These are phyloP conservation scores for Drosophila ambigua DNA, from an alignment of 1,140 invertebrate genomes.

Conservation along the genomic window DNA sequence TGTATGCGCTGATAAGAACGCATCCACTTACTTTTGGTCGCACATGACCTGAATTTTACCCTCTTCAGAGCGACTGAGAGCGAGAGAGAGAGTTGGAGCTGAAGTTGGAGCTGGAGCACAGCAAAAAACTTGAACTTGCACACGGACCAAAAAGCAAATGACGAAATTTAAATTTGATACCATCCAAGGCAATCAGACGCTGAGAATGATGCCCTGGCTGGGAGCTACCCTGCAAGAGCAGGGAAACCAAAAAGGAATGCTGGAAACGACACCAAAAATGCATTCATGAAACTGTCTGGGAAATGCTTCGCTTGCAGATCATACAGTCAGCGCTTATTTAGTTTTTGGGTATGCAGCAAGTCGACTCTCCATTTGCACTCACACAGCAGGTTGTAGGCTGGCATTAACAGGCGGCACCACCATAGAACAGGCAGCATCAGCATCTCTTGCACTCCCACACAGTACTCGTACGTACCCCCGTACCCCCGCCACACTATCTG, in stretches of 20 bases:
- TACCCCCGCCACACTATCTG: slow-evolving; percentile 26
- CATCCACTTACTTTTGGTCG: slow-evolving; percentile 81
- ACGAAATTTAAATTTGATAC: slow-evolving; percentile 80
- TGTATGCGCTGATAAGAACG: slow-evolving; percentile 81
- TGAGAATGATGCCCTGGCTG: slow-evolving; percentile 42
- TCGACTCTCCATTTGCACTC: background rate
- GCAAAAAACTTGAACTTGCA: slow-evolving; percentile 71
- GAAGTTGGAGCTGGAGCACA: slow-evolving; percentile 21
- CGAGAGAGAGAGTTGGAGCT: background rate
- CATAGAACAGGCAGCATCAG: slow-evolving; percentile 32
- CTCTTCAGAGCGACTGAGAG: slow-evolving; percentile 12
- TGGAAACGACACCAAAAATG: background rate
- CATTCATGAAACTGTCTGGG: too few species aligned
- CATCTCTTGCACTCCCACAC: slow-evolving; percentile 6
- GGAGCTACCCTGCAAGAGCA: slow-evolving; percentile 5
- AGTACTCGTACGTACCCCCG: background rate
- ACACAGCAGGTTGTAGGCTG: slow-evolving; percentile 13
- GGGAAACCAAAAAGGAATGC: background rate
- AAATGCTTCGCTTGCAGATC: background rate
- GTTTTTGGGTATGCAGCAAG: background rate
- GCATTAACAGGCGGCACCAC: slow-evolving; percentile 61
- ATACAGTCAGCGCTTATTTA: background rate
- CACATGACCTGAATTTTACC: slow-evolving; percentile 76
- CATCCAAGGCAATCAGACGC: slow-evolving; percentile 52
- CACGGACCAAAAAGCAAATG: slow-evolving; percentile 61